Base-by-base conservation (phyloP, 2,113 vertebrate genomes). In the Stercorarius parasiticus region DNA sequence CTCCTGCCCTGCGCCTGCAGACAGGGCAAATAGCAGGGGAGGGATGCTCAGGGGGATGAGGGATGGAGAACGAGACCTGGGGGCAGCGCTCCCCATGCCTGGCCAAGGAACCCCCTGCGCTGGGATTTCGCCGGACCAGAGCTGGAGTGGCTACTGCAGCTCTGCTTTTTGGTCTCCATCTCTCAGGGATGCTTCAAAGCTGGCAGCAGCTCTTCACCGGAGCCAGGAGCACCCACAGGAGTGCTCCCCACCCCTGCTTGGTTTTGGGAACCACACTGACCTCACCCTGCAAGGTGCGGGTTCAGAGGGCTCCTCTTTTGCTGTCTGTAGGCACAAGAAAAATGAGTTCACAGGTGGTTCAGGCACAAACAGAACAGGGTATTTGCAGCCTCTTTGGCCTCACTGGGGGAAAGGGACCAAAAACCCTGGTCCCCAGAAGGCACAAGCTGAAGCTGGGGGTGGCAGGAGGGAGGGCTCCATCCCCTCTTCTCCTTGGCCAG, bases 171-270 rank as follows among this genome's bases (percentile, higher is more conserved):
- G 32, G 19, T 64, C 11, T 55, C 91, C 29, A 4, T 42, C 42
- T 40, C 52, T 32, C 47, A n/a, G 56, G 42, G 65, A 32, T 67
- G 59, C n/a, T 85, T 52, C 40, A n/a, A 56, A 77, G 59, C 14
- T 1, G 0, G 3, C 5, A 4, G 23, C 1, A 0, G 30, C 36
- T 53, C 65, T 40, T 79, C 5, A 3, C 27, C 2, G 1, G 21
- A 32, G 32, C 11, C 19, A 18, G 56, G 18, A 90, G 52, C 10
- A 1, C 42, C 30, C 38, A 5, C 22, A 21, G 0, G 1, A 13
- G 34, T 1, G 0, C 26, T 90, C 7, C 10, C 32, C 50, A 43
- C 1, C 11, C 19, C 16, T 38, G 25, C n/a, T 19, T 15, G 22
- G 20, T 11, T 70, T 55, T 23, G 61, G 64, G 55, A 40, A 23